Conservation (phyloP, 2,888 invertebrate species). For the Xiphydria camelus region DNA sequence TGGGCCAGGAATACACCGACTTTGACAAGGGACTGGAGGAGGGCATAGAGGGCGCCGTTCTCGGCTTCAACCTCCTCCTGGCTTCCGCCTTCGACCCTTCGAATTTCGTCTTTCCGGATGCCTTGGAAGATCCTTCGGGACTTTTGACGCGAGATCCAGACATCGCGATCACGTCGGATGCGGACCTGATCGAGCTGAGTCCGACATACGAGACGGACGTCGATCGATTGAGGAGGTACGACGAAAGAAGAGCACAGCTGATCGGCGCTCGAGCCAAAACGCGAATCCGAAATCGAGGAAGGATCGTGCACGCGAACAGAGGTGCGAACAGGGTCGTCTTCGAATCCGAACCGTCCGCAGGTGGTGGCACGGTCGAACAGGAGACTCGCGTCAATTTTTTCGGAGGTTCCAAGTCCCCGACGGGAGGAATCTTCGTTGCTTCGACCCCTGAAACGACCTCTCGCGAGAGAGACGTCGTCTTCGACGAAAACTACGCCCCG, state of each 20-base stretch:
- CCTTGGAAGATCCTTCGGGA: neutral
- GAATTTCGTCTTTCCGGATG: neutral
- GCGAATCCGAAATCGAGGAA: neutral
- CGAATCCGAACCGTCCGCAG: too few relatives aligned
- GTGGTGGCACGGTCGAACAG: too few relatives aligned
- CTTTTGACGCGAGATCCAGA: neutral
- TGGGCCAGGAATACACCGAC: constrained; percentile 73
- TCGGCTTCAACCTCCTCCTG: constrained; percentile 69
- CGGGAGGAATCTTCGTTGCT: too few relatives aligned
- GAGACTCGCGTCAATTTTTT: too few relatives aligned
- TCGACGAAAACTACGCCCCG: neutral
- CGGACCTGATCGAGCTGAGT: neutral
- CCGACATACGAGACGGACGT: too few relatives aligned
- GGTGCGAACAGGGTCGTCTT: neutral
- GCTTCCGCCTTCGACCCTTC: constrained; percentile 60
- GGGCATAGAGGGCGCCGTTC: constrained; percentile 71
- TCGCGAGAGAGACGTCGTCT: neutral
- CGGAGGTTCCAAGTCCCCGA: neutral
- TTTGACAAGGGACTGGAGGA: constrained; percentile 67
- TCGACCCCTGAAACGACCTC: too few relatives aligned
- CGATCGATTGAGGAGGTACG: neutral
- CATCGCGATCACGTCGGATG: neutral
- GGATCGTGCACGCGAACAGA: neutral
- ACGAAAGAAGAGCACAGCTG: too few relatives aligned
- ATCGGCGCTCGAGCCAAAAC: too few relatives aligned